A percentile compares a stretch with the other conserved stretches of the same genome.
Evolutionary conservation across 2,797 vertebrate genomes (phyloP).

Genomic region (Melopsittacus undulatus): DNA sequence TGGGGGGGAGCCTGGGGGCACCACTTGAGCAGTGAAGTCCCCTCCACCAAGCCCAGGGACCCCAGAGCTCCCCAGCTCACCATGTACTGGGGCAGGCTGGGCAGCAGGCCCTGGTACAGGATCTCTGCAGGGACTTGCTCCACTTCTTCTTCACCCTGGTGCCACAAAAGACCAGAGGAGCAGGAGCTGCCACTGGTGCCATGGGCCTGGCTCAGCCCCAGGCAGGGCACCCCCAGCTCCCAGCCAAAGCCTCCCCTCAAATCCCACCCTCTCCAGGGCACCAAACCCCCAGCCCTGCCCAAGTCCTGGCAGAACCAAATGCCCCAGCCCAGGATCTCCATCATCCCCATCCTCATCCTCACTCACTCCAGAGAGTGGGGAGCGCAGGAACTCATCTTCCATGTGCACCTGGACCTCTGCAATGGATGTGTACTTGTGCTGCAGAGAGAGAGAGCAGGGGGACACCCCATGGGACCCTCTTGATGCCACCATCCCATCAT

Average conservation of each 20-base stretch:
- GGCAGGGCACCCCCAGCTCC: not conserved
- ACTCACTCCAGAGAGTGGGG: conserved; percentile 92
- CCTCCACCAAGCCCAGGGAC: not conserved
- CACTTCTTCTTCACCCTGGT: conserved; percentile 93
- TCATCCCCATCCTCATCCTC: not conserved
- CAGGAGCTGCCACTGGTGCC: not conserved
- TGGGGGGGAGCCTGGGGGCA: not conserved
- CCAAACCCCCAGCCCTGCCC: not conserved
- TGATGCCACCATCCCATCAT: not conserved
- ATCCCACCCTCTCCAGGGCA: not conserved
- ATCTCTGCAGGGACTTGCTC: conserved; percentile 91
- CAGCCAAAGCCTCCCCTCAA: not conserved
- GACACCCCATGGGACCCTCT: accelerated
- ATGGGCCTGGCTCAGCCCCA: not conserved
- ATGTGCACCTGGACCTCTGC: conserved; percentile 93
- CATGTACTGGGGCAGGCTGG: conserved; percentile 98
- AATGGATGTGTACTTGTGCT: conserved; percentile 97
- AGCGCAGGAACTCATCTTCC: conserved; percentile 95
- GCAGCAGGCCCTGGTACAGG: conserved; percentile 96
- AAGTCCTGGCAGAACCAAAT: not conserved
- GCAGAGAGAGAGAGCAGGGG: not conserved
- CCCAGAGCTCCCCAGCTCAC: conserved; percentile 76
- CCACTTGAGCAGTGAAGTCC: not conserved
- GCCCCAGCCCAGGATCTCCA: not conserved
- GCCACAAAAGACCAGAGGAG: conserved; percentile 4